A percentile compares a stretch with the other conserved stretches of the same genome.
phyloP scores from a whole-genome alignment of 1,140 invertebrate genomes.

The Hyphantria cunea region DNA sequence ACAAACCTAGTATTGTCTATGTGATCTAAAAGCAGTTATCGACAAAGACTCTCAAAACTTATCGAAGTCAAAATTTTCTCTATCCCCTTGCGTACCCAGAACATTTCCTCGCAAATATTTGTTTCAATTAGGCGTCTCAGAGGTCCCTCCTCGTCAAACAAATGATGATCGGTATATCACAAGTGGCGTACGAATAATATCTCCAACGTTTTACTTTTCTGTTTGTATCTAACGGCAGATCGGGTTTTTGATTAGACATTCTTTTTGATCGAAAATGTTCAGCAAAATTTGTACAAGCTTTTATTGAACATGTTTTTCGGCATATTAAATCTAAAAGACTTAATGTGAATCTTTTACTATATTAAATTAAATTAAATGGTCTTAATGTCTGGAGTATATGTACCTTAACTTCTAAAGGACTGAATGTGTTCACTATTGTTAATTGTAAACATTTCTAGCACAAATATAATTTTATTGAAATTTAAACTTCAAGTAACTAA shows the following conservation, averaged over 20 bases:
- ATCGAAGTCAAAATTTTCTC: background rate
- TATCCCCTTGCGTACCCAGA: conserved; percentile 29
- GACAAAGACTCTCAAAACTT: background rate
- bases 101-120: conserved; percentile 66
- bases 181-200: conserved; percentile 45
- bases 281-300: too few species aligned
- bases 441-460: too few species aligned
- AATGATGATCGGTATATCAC: conserved; percentile 60
- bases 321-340: too few species aligned
- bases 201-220: conserved; percentile 9
- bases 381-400: too few species aligned
- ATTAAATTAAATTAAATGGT: too few species aligned
- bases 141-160: conserved; percentile 56
- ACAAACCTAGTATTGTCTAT: too few species aligned
- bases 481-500: too few species aligned
- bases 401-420: too few species aligned
- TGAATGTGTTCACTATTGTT: too few species aligned
- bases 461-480: too few species aligned
- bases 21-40: conserved; percentile 4
- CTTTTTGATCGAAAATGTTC: background rate
- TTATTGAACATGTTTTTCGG: too few species aligned
- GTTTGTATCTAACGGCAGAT: background rate
- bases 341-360: too few species aligned
- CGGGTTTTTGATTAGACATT: background rate
- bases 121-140: conserved; percentile 68